A percentile compares a stretch with the other conserved stretches of the same genome.
Evolutionary conservation across 2,888 invertebrate genomes (phyloP).

Genomic region (Drosophila diplacantha): DNA sequence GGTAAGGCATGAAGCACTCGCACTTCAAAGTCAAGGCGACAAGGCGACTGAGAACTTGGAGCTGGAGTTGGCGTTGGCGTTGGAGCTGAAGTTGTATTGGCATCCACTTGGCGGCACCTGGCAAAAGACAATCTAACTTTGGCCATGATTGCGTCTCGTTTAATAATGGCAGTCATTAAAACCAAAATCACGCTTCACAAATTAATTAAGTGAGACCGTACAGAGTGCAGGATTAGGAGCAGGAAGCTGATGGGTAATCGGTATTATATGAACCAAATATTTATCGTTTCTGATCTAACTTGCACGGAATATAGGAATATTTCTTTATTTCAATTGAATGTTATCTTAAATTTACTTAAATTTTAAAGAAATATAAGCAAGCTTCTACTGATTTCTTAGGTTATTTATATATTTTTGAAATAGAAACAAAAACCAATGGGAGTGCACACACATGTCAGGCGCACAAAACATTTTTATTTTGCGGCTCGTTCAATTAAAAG

Average conservation of each 20-base stretch:
- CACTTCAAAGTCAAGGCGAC: conserved; percentile 15
- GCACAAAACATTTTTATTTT: not conserved
- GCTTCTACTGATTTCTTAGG: not conserved
- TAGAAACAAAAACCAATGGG: not conserved
- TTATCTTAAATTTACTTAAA: not conserved
- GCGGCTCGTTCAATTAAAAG: conserved; percentile 7
- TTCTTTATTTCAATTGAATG: not conserved
- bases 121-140: conserved; percentile 66
- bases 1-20: not conserved
- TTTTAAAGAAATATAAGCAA: not conserved
- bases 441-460: not conserved
- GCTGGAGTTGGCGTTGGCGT: not conserved
- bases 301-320: not conserved
- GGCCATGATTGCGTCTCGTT: conserved; percentile 48
- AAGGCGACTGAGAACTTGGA: conserved; percentile 4
- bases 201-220: conserved; percentile 52
- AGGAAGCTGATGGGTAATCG: not conserved
- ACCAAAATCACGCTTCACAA: conserved; percentile 53
- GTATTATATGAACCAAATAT: not conserved
- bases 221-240: conserved; percentile 1
- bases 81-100: conserved; percentile 5
- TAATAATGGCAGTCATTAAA: conserved; percentile 47
- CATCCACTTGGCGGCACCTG: conserved; percentile 41
- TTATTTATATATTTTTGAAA: not conserved
- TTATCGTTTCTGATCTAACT: not conserved